Base-by-base conservation (phyloP, 2,797 vertebrate genomes). In the Epinephelus coioides region DNA sequence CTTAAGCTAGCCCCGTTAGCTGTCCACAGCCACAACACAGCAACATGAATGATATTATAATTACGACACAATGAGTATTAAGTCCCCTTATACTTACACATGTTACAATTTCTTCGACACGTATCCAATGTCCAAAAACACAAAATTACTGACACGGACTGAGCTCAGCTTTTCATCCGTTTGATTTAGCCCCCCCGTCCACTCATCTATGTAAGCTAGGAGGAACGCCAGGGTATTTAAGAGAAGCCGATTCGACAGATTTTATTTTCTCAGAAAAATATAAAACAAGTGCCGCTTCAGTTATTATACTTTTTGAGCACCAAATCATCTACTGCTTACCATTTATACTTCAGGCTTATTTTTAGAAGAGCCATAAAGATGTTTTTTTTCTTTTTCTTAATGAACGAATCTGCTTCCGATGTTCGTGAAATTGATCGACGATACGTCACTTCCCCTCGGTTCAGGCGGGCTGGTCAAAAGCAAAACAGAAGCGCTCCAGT, bases 391-490 rank as follows among this genome's bases (percentile, higher is more conserved):
- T 46, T 38, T 60, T 49, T 40, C 2, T 18, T 44, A 21, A 12
- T 0, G 34, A 19, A 68, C 77, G 86, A 92, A 94, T 90, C 87
- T 19, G 62, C 34, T 54, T n/a, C 34, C 46, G 21, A 7, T 2
- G 8, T 84, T 47, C 21, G 61, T 81, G 61, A 86, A 62, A 47
- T 82, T 43, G 0, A 46, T 88, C 75, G 79, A 69, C 73, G 30
- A 8, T 0, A 86, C 82, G 86, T 95, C 88, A 94, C 87, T 82
- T 91, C 88, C 2, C 0, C 12, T 68, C 4, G 0, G 38, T 93
- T 95, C 86, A 21, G 91, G 95, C 95, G 95, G 91, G 94, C 72
- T 78, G 62, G 5, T 87, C 84, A 57, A 92, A 91, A 65, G 9
- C 44, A 15, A 5, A 27, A 6, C 3, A 6, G 17, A 17, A 11